phyloP scores from a whole-genome alignment of 2,113 vertebrate species.

The Edolisoma coerulescens region DNA sequence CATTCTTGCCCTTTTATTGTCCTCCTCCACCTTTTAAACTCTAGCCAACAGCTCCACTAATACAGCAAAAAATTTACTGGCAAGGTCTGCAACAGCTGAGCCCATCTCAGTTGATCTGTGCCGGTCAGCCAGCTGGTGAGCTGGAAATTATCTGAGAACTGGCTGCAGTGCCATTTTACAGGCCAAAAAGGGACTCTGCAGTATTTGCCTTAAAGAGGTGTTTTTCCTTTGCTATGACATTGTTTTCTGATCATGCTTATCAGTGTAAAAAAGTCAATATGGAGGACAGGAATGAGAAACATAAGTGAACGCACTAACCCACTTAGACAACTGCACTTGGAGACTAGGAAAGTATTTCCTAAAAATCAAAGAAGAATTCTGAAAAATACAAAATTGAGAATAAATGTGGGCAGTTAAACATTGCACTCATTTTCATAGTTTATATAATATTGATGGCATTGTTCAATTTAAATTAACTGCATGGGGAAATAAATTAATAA shows the following conservation, averaged over 20 bases:
- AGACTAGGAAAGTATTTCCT: background rate
- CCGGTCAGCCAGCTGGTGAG: constrained; percentile 50
- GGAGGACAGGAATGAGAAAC: background rate
- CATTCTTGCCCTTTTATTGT: constrained; percentile 11
- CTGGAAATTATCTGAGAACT: background rate
- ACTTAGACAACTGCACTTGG: background rate
- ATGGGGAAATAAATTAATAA: background rate
- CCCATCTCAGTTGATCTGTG: background rate
- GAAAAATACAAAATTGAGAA: background rate
- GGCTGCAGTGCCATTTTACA: background rate
- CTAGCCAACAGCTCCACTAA: background rate
- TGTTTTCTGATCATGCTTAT: background rate
- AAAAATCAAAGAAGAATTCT: background rate
- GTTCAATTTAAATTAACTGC: background rate
- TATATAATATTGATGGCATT: background rate
- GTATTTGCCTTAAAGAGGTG: background rate
- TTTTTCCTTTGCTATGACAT: background rate
- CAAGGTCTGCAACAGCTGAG: constrained; percentile 34
- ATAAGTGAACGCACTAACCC: background rate
- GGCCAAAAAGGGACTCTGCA: background rate
- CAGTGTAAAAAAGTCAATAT: background rate
- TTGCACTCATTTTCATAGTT: background rate
- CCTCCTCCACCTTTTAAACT: constrained; percentile 5
- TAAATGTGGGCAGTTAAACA: background rate
- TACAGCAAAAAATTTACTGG: constrained; percentile 18